Base-by-base conservation (phyloP, 2,888 invertebrate species). In the Chrysolina oricalcia region DNA sequence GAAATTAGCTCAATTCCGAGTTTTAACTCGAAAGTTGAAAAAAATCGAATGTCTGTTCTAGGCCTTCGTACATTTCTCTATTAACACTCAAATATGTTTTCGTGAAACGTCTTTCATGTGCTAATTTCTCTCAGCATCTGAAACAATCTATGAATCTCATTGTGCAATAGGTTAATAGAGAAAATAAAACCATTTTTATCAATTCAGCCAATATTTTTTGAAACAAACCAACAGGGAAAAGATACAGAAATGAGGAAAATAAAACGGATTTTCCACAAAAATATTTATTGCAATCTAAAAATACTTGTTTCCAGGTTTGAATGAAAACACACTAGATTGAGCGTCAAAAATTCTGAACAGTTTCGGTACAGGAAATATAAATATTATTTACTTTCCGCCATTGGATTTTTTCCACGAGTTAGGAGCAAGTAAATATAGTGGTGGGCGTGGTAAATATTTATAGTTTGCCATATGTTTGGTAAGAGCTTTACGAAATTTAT, bases 401-500 rank as follows among this genome's bases (percentile, higher is more conserved):
- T 59, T 27, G n/a, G n/a, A 17, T 27, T 23, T 59, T 59, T 35
- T 27, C 17, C 19, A 15, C 13, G 43, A 19, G 53, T 53, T 21
- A 4, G 19, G 17, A 1, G 27, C 27, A n/a, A n/a, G 35, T 59
- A n/a, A 27, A 59, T 59, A 59, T 59, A 23, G 17, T 59, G n/a
- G 59, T 35, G 17, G 59, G 59, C 35, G 59, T 27, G 59, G 35
- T 59, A 35, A 53, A 59, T 59, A 59, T 59, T 59, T 35, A 59
- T 59, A 59, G 27, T 23, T 59, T 27, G 11, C 59, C 59, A 27
- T 27, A 59, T 59, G 59, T 35, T 59, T 27, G 59, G 27, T 59
- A 35, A 59, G 59, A 59, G 35, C n/a, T 59, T 9, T 35, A 5
- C 13, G 59, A 8, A 27, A 59, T 59, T 27, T 23, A 53, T 59